Evolutionary conservation across 2,888 invertebrate species (phyloP).

Genomic region (Onthophagus sagittarius): DNA sequence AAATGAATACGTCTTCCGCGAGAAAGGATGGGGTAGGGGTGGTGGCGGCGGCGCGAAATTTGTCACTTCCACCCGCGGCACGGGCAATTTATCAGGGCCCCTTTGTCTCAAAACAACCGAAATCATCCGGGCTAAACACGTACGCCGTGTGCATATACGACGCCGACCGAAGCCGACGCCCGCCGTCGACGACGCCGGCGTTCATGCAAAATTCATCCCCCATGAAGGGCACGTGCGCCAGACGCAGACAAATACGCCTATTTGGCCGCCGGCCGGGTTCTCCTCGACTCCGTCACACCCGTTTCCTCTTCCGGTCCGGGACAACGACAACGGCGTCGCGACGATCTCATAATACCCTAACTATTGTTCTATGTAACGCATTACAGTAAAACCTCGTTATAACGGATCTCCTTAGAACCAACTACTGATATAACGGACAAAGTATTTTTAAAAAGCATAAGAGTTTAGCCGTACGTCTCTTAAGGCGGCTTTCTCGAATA

Average conservation of each 20-base stretch:
- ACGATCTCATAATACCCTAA: background rate
- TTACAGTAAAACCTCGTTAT: too few species aligned
- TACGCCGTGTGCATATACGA: background rate
- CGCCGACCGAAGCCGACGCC: background rate
- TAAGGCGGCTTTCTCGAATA: too few species aligned
- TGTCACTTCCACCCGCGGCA: background rate
- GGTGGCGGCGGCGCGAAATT: background rate
- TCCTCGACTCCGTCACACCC: background rate
- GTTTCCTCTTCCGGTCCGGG: background rate
- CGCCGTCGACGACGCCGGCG: background rate
- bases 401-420: too few species aligned
- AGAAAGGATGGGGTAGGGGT: too few species aligned
- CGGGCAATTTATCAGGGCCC: background rate
- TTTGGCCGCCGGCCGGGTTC: background rate
- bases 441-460: too few species aligned
- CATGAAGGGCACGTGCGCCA: background rate
- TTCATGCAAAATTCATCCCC: background rate
- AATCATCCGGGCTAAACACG: background rate
- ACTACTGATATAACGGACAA: too few species aligned
- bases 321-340: background rate
- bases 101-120: background rate
- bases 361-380: background rate
- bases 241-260: background rate
- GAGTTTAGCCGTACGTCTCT: too few species aligned
- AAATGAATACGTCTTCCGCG: background rate